Percentiles rank a stretch among this genome's conserved stretches.
Conservation (phyloP, 2,797 vertebrate genomes). For the Jordanella pulchra region DNA sequence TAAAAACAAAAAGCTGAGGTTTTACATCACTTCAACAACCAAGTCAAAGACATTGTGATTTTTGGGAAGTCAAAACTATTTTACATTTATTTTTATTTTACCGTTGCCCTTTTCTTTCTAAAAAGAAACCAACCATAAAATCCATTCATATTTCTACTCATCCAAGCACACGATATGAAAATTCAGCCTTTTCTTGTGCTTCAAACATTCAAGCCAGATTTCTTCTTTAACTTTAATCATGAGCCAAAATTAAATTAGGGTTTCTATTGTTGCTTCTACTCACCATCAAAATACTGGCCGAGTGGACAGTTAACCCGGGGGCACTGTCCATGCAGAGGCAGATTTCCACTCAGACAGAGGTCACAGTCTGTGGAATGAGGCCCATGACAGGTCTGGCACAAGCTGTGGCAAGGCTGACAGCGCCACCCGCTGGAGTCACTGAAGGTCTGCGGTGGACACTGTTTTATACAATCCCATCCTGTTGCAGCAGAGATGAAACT, state of each 20-base stretch:
- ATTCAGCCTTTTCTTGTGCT: not conserved
- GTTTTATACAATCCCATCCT: conserved; percentile 79
- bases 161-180: not conserved
- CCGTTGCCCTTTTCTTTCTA: too few relatives aligned
- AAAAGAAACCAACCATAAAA: not conserved
- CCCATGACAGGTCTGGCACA: conserved; percentile 78
- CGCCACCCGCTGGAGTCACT: conserved; percentile 77
- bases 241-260: not conserved
- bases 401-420: conserved; percentile 80
- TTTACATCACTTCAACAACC: not conserved
- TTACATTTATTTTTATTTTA: too few relatives aligned
- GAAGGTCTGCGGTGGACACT: conserved; percentile 77
- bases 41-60: too few relatives aligned
- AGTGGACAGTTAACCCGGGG: conserved; percentile 73
- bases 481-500: conserved; percentile 13
- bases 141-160: not conserved
- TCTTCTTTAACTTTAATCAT: not conserved
- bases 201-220: not conserved
- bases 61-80: too few relatives aligned
- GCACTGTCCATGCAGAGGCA: conserved; percentile 78
- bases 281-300: conserved; percentile 81
- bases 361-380: conserved; percentile 76
- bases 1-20: not conserved
- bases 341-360: conserved; percentile 71
- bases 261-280: conserved; percentile 31